phyloP scores from a whole-genome alignment of 1,140 invertebrate species.

The Melipona quadrifasciata region DNA sequence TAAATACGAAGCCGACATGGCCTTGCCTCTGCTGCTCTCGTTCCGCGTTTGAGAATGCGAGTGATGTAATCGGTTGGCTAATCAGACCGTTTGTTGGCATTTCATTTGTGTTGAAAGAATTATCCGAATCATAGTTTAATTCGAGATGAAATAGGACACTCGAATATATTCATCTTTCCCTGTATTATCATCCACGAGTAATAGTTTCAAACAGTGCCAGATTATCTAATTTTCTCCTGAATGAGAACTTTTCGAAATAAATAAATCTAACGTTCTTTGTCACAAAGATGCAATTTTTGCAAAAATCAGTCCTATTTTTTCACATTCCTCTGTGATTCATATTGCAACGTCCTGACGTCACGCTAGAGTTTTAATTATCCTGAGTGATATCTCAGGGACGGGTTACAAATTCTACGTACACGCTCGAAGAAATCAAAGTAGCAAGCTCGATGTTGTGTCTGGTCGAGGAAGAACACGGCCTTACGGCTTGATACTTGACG shows the following conservation, averaged over 20 bases:
- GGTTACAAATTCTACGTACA: not conserved
- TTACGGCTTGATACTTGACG: slow-evolving; percentile 30
- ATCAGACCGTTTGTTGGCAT: not conserved
- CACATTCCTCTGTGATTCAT: too few relatives aligned
- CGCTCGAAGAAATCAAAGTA: not conserved
- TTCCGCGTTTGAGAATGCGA: slow-evolving; percentile 17
- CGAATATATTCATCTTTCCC: too few relatives aligned
- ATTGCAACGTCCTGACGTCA: not conserved
- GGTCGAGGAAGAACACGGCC: slow-evolving; percentile 7
- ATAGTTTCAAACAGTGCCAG: too few relatives aligned
- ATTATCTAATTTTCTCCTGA: too few relatives aligned
- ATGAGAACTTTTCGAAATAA: too few relatives aligned
- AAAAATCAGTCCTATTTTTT: too few relatives aligned
- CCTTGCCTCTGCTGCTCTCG: slow-evolving; percentile 31
- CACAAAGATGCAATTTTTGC: too few relatives aligned
- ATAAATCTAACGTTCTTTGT: too few relatives aligned
- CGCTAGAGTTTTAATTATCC: not conserved
- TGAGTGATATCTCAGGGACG: not conserved
- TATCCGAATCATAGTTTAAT: not conserved
- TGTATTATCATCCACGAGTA: not conserved
- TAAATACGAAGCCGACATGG: slow-evolving; percentile 52
- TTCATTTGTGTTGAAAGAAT: not conserved
- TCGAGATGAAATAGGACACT: too few relatives aligned
- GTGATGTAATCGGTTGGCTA: not conserved
- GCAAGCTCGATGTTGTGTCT: not conserved